Base-by-base conservation (phyloP, 2,113 vertebrate species). In the Etia nguti region DNA sequence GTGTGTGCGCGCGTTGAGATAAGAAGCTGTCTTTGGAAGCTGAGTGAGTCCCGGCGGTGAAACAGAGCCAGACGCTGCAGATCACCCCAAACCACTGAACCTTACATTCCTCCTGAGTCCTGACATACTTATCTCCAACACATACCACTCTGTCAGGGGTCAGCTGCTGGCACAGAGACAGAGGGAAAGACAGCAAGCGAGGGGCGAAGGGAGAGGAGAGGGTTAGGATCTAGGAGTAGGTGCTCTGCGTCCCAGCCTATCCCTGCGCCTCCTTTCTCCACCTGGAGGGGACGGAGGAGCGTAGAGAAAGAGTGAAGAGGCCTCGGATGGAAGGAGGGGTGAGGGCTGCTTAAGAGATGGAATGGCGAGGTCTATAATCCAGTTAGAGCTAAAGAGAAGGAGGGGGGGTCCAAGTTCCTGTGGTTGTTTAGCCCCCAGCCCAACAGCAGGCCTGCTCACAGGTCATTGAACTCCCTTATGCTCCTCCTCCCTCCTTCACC, bases 81-180 rank as follows among this genome's bases (percentile, higher is more conserved):
- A 62, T 57, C 36, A 26, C 38, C 79, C 79, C 79, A 56, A 80
- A 80, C 79, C 79, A 80, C 77, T 80, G 77, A 80, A 56, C 77
- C 31, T 57, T 57, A 41, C 34, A 80, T 22, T 57, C 79, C 79
- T 57, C 52, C 38, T 57, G 16, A 43, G 91, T 80, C 92, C 83
- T 90, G 90, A 92, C 92, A 92, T 83, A 94, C 89, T 94, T 95
- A 93, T 94, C 93, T 94, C 83, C 84, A 86, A 90, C 88, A 92
- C 93, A 94, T 91, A 88, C 81, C 90, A 85, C 85, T 83, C 88
- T 94, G 94, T 95, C 90, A 94, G 91, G 90, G 95, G 94, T 95
- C 94, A 95, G 80, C 83, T 81, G 84, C 83, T 88, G 90, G 89
- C 84, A 80, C 79, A 68, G 77, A 88, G 57, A 82, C 59, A 88